phyloP scores from a whole-genome alignment of 2,888 invertebrate genomes.

The Lucinisca nassula region DNA sequence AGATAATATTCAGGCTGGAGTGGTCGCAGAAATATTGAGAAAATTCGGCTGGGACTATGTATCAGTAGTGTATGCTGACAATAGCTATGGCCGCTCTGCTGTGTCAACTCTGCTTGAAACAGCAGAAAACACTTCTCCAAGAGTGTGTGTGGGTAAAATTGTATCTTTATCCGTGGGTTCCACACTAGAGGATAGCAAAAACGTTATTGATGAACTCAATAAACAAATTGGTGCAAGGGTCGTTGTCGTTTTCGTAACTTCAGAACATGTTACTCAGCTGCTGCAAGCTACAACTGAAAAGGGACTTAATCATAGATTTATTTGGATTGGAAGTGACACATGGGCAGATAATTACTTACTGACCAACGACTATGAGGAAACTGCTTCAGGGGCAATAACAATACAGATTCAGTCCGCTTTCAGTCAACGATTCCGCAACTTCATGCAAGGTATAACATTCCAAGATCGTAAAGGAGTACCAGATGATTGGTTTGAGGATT shows the following conservation, averaged over 20 bases:
- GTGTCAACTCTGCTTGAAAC: conserved; percentile 82
- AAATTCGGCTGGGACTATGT: conserved; percentile 86
- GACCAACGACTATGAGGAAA: conserved; percentile 80
- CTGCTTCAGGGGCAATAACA: conserved; percentile 83
- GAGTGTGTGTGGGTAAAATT: conserved; percentile 80
- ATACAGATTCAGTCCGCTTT: conserved; percentile 82
- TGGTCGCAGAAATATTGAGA: conserved; percentile 81
- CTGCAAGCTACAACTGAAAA: conserved; percentile 84
- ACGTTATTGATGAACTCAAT: conserved; percentile 76
- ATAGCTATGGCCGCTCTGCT: conserved; percentile 82
- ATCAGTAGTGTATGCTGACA: conserved; percentile 84
- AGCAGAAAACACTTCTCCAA: conserved; percentile 52
- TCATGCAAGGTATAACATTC: conserved; percentile 82
- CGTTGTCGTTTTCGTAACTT: conserved; percentile 86
- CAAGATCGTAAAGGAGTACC: conserved; percentile 86
- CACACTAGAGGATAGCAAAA: conserved; percentile 73
- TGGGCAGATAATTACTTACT: conserved; percentile 79
- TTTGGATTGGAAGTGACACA: conserved; percentile 85
- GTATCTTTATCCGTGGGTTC: conserved; percentile 77
- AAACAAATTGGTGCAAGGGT: conserved; percentile 81
- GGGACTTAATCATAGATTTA: conserved; percentile 81
- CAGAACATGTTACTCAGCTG: conserved; percentile 82
- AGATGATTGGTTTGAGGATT: conserved; percentile 88
- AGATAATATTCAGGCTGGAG: conserved; percentile 82
- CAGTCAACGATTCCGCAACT: conserved; percentile 83